These are phyloP conservation scores for Gymnothorax javanicus DNA, from an alignment of 2,797 vertebrate genomes.

Conservation along the genomic window DNA sequence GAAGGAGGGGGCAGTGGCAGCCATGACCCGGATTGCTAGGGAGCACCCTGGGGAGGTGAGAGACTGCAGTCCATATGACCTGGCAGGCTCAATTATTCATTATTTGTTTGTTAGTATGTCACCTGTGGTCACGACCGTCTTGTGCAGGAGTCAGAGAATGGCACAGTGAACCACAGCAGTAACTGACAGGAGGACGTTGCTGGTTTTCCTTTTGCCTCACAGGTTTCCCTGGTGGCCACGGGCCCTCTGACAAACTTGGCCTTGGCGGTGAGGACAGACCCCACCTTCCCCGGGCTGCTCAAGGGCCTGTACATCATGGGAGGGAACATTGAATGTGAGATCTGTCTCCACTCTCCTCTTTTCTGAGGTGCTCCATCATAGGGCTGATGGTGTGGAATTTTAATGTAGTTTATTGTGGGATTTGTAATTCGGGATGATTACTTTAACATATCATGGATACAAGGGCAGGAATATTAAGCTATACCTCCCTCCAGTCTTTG, in stretches of 20 bases:
- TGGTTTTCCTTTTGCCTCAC: slow-evolving; percentile 19
- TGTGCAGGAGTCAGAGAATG: neutral
- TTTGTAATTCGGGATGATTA: neutral
- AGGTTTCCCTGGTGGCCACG: slow-evolving; percentile 76
- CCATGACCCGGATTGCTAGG: slow-evolving; percentile 72
- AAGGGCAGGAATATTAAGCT: neutral
- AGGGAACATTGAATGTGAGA: slow-evolving; percentile 77
- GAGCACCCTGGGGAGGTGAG: slow-evolving; percentile 71
- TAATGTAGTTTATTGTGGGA: neutral
- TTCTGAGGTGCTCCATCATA: neutral
- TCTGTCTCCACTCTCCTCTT: neutral
- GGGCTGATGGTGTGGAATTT: neutral
- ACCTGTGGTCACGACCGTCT: neutral
- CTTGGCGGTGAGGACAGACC: slow-evolving; percentile 75
- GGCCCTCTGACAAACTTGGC: slow-evolving; percentile 80
- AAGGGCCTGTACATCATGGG: slow-evolving; percentile 75
- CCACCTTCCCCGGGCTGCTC: slow-evolving; percentile 71
- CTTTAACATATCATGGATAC: neutral
- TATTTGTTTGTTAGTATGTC: neutral
- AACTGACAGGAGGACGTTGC: neutral
- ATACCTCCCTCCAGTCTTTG: neutral
- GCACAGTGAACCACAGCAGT: neutral
- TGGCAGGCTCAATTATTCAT: too few relatives aligned
- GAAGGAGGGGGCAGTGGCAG: slow-evolving; percentile 66
- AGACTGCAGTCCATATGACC: too few relatives aligned